Base-by-base conservation (phyloP, 1,140 invertebrate genomes). In the Drosophila obscura region DNA sequence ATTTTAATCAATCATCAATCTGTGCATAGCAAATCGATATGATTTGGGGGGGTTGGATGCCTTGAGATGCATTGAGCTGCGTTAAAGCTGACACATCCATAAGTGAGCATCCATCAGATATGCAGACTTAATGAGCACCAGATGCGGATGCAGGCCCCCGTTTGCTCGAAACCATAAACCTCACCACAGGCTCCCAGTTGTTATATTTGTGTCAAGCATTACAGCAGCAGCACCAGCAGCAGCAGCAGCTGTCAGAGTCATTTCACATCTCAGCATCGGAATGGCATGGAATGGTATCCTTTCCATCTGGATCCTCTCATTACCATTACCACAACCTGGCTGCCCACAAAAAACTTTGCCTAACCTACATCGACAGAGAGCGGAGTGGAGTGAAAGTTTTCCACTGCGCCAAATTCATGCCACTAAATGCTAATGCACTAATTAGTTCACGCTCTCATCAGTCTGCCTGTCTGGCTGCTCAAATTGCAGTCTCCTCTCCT, bases 361-460 rank as follows among this genome's bases (percentile, higher is more conserved):
- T 80, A 84, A 77, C 80, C 80, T 52, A 82, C 31, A 61, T 78
- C 26, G 39, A 13, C 55, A 35, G 48, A 64, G 31, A 64, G 31
- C 43, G 48, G 48, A 67, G 63, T 55, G 62, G 48, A 67, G 63
- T 58, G 62, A 77, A 85, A 71, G 64, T 77, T 80, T 53, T 61
- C 79, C 58, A 45, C 61, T 60, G 49, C 13, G 19, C 57, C 41
- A 35, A 73, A 73, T 49, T 73, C 49, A 53, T 56, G 69, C 48
- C 77, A 53, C 59, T 62, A 66, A 82, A 75, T 87, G 69, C 65
- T 85, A 75, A 82, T 85, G 62, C 83, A 82, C 83, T 87, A 87
- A 87, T 87, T 87, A 88, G 82, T 69, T 85, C 52, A 56, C 56
- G 66, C 73, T 80, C 71, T 80, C 46, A 71, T 64, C 63, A 69